Conservation (phyloP, 2,797 vertebrate genomes). For the Arctocebus calabarensis region DNA sequence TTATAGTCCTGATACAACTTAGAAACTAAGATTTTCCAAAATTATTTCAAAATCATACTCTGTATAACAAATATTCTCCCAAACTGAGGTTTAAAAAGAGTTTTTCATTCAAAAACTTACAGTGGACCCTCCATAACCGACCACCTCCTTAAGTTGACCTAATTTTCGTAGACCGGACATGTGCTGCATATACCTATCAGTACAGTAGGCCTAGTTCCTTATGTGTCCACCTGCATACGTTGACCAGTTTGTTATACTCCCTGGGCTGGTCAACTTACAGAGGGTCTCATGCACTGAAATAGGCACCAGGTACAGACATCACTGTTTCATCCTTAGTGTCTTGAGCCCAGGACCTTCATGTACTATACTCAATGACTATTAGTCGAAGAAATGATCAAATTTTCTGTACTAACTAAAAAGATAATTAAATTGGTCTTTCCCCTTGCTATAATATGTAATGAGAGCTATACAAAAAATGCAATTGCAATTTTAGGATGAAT, state of each 20-base stretch:
- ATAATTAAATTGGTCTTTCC: slow-evolving; percentile 13
- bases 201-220: too few species aligned
- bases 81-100: background rate
- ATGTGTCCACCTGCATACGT: too few species aligned
- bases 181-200: too few species aligned
- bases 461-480: background rate
- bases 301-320: background rate
- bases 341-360: background rate
- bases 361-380: background rate
- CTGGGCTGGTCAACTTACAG: too few species aligned
- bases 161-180: too few species aligned
- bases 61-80: slow-evolving; percentile 13
- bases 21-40: slow-evolving; percentile 45
- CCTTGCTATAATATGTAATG: slow-evolving; percentile 27
- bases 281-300: background rate
- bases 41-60: slow-evolving; percentile 26
- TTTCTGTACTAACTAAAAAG: slow-evolving; percentile 15
- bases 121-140: too few species aligned
- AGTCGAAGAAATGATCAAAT: slow-evolving; percentile 29
- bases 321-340: background rate
- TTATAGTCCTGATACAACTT: background rate
- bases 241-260: too few species aligned
- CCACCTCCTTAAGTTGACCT: too few species aligned
- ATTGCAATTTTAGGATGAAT: slow-evolving; percentile 37
- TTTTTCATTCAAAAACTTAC: background rate